Evolutionary conservation across 2,113 vertebrate genomes (phyloP).

Genomic region (Boleophthalmus pectinirostris): DNA sequence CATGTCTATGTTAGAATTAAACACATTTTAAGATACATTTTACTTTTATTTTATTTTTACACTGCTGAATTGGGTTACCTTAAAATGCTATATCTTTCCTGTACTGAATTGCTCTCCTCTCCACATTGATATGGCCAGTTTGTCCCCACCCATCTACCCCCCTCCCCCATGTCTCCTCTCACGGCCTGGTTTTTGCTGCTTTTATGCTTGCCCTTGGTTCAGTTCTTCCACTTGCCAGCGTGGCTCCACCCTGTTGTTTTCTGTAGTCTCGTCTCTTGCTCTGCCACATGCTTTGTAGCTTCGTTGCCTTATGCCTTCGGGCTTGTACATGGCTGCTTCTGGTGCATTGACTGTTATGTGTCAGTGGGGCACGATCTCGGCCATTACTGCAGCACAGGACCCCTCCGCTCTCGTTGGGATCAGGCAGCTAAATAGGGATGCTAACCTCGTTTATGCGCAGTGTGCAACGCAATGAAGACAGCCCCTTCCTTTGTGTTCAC

Average conservation of each 20-base stretch:
- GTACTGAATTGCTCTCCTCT: constrained; percentile 1
- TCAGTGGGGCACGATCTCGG: constrained; percentile 66
- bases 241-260: constrained; percentile 26
- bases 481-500: constrained; percentile 31
- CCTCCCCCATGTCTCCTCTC: constrained; percentile 38
- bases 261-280: constrained; percentile 14
- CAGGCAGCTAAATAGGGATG: constrained; percentile 56
- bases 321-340: constrained; percentile 39
- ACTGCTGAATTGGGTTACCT: not conserved
- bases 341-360: constrained; percentile 65
- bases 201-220: constrained; percentile 33
- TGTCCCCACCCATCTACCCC: constrained; percentile 16
- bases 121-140: constrained; percentile 31
- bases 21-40: not conserved
- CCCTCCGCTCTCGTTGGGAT: constrained; percentile 60
- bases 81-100: not conserved
- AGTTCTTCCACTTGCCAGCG: constrained; percentile 25
- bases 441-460: constrained; percentile 64
- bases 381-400: constrained; percentile 51
- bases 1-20: not conserved
- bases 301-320: constrained; percentile 52
- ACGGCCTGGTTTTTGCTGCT: constrained; percentile 51
- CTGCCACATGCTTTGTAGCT: constrained; percentile 37
- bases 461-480: constrained; percentile 32
- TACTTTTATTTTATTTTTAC: too few species aligned